phyloP scores from a whole-genome alignment of 2,888 invertebrate species.

The Drosophila maculinotata region DNA sequence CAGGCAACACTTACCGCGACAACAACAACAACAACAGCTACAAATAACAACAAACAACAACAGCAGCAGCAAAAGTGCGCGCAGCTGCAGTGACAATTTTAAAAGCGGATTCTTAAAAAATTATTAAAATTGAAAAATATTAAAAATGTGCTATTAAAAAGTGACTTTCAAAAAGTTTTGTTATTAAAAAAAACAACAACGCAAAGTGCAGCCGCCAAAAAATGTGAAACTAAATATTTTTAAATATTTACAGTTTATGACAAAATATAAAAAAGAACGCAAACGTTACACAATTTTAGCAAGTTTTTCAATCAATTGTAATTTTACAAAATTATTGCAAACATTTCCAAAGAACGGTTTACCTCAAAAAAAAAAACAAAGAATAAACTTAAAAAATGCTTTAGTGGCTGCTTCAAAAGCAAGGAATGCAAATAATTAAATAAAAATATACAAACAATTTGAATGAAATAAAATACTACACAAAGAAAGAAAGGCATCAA shows the following conservation, averaged over 20 bases:
- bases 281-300: not conserved
- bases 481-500: slow-evolving; percentile 71
- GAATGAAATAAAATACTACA: slow-evolving; percentile 3
- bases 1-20: slow-evolving; percentile 73
- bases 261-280: too few species aligned
- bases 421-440: not conserved
- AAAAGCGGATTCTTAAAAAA: slow-evolving; percentile 13
- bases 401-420: slow-evolving; percentile 20
- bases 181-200: slow-evolving; percentile 4
- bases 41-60: slow-evolving; percentile 37
- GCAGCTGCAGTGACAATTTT: slow-evolving; percentile 49
- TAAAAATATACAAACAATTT: slow-evolving; percentile 10
- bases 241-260: too few species aligned
- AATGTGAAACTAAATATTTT: slow-evolving; percentile 13
- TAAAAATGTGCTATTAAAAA: slow-evolving; percentile 30
- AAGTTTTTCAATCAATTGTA: slow-evolving; percentile 5
- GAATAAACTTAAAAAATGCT: slow-evolving; percentile 30
- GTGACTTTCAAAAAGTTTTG: slow-evolving; percentile 10
- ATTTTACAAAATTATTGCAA: slow-evolving; percentile 16
- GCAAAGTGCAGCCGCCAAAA: slow-evolving; percentile 18
- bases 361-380: slow-evolving; percentile 42
- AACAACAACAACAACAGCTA: slow-evolving; percentile 50
- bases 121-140: slow-evolving; percentile 14
- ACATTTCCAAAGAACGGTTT: slow-evolving; percentile 66
- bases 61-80: slow-evolving; percentile 46